These are phyloP conservation scores for Fragum sueziense DNA, from an alignment of 2,888 invertebrate species.

Conservation along the genomic window DNA sequence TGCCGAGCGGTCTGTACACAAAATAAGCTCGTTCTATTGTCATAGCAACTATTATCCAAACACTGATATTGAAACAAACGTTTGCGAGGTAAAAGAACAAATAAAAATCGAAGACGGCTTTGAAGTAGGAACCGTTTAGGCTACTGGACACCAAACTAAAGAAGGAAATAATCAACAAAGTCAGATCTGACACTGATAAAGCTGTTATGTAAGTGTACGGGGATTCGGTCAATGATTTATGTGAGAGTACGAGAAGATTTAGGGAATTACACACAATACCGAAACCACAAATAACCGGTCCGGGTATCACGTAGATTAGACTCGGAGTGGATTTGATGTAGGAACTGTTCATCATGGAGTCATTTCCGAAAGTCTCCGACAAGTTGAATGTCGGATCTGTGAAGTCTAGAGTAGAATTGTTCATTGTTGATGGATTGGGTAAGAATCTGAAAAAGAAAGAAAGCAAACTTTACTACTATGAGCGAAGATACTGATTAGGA, in stretches of 20 bases:
- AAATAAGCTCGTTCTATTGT: conserved; percentile 78
- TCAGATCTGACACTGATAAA: conserved; percentile 74
- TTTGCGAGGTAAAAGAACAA: conserved; percentile 75
- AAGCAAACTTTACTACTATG: no score
- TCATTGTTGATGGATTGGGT: background rate
- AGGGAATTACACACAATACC: conserved; percentile 78
- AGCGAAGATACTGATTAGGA: no score
- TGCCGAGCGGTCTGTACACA: conserved; percentile 72
- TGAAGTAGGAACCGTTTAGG: conserved; percentile 52
- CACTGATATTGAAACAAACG: conserved; percentile 73
- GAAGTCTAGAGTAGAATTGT: background rate
- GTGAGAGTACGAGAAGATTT: conserved; percentile 76
- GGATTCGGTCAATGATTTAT: conserved; percentile 72
- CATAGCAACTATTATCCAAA: conserved; percentile 75
- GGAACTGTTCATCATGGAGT: background rate
- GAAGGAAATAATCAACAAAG: conserved; percentile 69
- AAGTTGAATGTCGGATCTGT: background rate
- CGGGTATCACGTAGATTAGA: conserved; percentile 64
- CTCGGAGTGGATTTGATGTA: background rate
- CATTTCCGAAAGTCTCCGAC: background rate
- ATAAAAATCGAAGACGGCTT: conserved; percentile 70
- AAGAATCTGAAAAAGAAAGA: background rate
- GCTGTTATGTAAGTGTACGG: conserved; percentile 78
- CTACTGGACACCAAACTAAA: conserved; percentile 56
- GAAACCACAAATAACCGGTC: conserved; percentile 73